Evolutionary conservation across 53 echinoderm and acorn worm genomes (phyloP).

Genomic region (Stichopus horrens): DNA sequence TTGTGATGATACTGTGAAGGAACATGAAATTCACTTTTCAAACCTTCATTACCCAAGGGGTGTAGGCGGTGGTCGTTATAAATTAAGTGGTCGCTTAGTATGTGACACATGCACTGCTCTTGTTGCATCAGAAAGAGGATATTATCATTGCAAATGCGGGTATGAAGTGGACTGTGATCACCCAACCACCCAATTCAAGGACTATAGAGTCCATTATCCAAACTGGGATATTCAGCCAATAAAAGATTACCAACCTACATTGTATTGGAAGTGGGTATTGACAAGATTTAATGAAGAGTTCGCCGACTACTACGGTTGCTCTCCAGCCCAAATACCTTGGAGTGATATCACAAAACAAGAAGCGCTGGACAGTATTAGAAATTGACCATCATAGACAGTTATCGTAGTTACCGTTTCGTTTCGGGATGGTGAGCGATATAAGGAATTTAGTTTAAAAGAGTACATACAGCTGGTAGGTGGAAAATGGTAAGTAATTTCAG

Average conservation of each 20-base stretch:
- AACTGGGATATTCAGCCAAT: conserved; percentile 21
- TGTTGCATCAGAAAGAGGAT: conserved; percentile 3
- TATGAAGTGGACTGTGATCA: neutral
- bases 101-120: neutral
- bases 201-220: neutral
- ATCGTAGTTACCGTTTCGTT: too few relatives aligned
- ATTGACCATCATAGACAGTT: too few relatives aligned
- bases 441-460: too few relatives aligned
- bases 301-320: neutral
- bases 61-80: neutral
- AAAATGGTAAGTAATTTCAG: too few relatives aligned
- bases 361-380: conserved; percentile 2
- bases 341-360: neutral
- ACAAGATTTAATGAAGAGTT: conserved; percentile 7
- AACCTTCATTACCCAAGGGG: neutral
- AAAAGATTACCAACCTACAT: neutral
- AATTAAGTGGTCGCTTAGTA: neutral
- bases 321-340: conserved; percentile 1
- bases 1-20: conserved; percentile 23
- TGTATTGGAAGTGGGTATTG: conserved; percentile 34
- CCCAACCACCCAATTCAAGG: neutral
- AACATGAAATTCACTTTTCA: conserved; percentile 5
- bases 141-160: neutral
- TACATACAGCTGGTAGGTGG: too few relatives aligned
- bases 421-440: too few relatives aligned